Base-by-base conservation (phyloP, 2,888 invertebrate species). In the Plagiodera versicolora region DNA sequence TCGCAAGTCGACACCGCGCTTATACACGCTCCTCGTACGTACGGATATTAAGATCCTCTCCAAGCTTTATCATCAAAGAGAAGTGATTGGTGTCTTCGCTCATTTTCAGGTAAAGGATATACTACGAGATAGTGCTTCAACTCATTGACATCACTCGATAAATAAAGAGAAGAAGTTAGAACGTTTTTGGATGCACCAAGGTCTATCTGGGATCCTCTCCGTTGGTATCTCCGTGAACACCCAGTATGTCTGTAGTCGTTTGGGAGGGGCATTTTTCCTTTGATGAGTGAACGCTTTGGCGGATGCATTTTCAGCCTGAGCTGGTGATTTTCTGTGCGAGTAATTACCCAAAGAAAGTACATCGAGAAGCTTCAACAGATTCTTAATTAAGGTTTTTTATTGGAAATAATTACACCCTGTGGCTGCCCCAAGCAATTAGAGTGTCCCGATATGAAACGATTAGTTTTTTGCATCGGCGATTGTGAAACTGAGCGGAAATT, bases 21-120 rank as follows among this genome's bases (percentile, higher is more conserved):
- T 35, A 24, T 44, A 44, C 3, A 19, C 19, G 17, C 32, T 24
- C 51, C 35, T 14, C 53, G 24, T 19, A 16, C 75, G 75, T 73
- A 74, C 77, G 76, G 78, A 77, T 79, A 79, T 79, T 78, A 78
- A 78, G 77, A 77, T 75, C 75, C 72, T 63, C 56, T 66, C 72
- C 69, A 70, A 69, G 71, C 75, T 77, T 78, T 78, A 77, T 78
- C 75, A 74, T 78, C 79, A 78, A 77, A 76, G 63, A 59, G 54
- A 39, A 39, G 39, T 39, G 39, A 39, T 39, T 39, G 39, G 14
- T 14, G 39, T 39, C 14, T 39, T 39, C 39, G 39, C 39, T 39
- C 39, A 39, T 39, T 39, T 39, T 14, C 39, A 39, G 39, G 39
- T 39, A 39, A 4, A 1, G 4, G 39, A 14, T 39, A 14, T 39